Evolutionary conservation across 2,888 invertebrate species (phyloP).

Genomic region (Argyresthia goedartella): DNA sequence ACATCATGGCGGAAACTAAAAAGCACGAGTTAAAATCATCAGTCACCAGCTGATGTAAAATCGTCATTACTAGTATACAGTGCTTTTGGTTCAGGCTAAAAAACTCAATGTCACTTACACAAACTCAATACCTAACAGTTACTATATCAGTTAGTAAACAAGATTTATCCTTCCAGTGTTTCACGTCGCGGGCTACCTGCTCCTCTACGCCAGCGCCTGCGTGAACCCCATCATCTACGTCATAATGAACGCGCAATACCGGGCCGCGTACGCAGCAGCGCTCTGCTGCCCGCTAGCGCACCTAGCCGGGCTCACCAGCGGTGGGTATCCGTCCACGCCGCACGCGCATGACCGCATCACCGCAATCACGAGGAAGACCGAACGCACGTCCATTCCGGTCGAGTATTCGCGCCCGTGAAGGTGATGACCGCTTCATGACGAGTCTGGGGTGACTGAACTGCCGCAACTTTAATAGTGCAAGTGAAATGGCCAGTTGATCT

Average conservation of each 20-base stretch:
- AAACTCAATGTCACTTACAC: too few relatives aligned
- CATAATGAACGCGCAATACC: slow-evolving; percentile 94
- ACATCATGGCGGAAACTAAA: too few relatives aligned
- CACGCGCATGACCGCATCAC: slow-evolving; percentile 24
- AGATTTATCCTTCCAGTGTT: slow-evolving; percentile 64
- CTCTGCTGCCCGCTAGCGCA: slow-evolving; percentile 75
- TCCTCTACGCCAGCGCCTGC: slow-evolving; percentile 90
- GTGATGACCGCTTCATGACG: slow-evolving; percentile 17
- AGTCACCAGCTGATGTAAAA: too few relatives aligned
- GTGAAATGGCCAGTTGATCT: too few relatives aligned
- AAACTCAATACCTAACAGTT: too few relatives aligned
- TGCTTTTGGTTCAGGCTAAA: too few relatives aligned
- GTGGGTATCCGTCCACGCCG: slow-evolving; percentile 62
- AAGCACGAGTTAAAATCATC: too few relatives aligned
- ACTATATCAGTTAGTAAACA: too few relatives aligned
- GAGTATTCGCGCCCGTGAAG: slow-evolving; percentile 60
- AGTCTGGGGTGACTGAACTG: too few relatives aligned
- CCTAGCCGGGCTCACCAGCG: slow-evolving; percentile 72
- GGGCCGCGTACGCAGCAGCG: slow-evolving; percentile 88
- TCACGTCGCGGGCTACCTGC: slow-evolving; percentile 85
- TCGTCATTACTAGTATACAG: too few relatives aligned
- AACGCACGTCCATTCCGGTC: slow-evolving; percentile 46
- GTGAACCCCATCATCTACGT: slow-evolving; percentile 95
- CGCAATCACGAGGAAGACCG: slow-evolving; percentile 30
- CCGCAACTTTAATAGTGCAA: too few relatives aligned